A percentile compares a stretch with the other conserved stretches of the same genome.
These are phyloP conservation scores for Drosophila ambigua DNA, from an alignment of 1,140 invertebrate species.

Conservation along the genomic window DNA sequence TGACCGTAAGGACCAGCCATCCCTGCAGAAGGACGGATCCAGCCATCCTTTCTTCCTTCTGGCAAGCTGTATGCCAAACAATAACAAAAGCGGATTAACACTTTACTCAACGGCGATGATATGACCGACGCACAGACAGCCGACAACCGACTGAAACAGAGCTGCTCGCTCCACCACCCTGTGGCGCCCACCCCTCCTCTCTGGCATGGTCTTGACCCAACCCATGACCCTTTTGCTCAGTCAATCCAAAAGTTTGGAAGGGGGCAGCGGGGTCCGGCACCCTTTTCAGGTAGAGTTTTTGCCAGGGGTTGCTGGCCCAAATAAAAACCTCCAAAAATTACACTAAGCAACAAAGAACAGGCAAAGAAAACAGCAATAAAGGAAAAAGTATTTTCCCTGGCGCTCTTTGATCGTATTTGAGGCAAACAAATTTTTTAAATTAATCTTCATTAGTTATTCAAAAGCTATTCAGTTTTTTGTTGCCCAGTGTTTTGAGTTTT, in stretches of 20 bases:
- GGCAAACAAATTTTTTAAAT: conserved; percentile 27
- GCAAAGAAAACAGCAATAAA: neutral
- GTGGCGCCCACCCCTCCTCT: conserved; percentile 1
- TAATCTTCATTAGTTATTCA: conserved; percentile 52
- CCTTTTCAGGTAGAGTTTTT: conserved; percentile 50
- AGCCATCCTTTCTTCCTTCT: conserved; percentile 13
- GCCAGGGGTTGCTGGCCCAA: conserved; percentile 2
- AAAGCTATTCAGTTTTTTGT: conserved; percentile 37
- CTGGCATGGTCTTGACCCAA: conserved; percentile 37
- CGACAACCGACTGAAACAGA: conserved; percentile 17
- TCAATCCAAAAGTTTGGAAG: conserved; percentile 54
- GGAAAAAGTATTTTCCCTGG: conserved; percentile 37
- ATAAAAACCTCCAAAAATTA: conserved; percentile 54
- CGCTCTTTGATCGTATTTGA: conserved; percentile 39
- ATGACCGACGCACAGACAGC: conserved; percentile 32
- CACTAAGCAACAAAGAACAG: conserved; percentile 42
- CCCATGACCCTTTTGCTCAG: conserved; percentile 67
- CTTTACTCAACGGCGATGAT: conserved; percentile 72
- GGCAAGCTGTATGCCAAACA: conserved; percentile 56
- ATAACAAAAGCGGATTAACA: conserved; percentile 82
- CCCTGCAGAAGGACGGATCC: neutral
- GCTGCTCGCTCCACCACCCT: neutral
- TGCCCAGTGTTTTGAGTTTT: conserved; percentile 27
- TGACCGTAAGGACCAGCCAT: conserved; percentile 26
- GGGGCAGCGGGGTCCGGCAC: conserved; percentile 21